Base-by-base conservation (phyloP, 2,797 vertebrate species). In the Tinamus major region DNA sequence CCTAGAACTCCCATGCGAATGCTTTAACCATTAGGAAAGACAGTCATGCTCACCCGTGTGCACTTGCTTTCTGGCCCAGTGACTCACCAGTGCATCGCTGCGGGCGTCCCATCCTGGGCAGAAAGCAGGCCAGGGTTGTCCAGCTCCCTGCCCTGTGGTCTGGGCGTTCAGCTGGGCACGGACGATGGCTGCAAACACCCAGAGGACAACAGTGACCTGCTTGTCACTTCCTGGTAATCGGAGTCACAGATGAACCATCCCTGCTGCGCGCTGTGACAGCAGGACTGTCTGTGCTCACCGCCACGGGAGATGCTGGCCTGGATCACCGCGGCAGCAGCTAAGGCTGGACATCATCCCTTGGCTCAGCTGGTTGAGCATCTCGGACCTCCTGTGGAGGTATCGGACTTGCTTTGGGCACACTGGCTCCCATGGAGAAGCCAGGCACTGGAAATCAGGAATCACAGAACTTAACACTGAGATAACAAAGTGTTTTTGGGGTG, bases 401-500 rank as follows among this genome's bases (percentile, higher is more conserved):
- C 37, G 65, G 49, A 12, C 55, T 78, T 72, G 85, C 49, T 37
- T 80, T 2, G 1, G 35, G 41, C 15, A 49, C 16, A 2, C 31
- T 65, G 76, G 29, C 69, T 78, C 55, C 31, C 1, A 63, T 48
- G 42, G 35, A 61, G 78, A 44, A 53, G 24, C 14, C 51, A 63
- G 79, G 55, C 63, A 31, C 42, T 59, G 41, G 33, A 65, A 93
- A 76, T 56, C 37, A 72, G 78, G 58, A 78, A 91, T 79, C 49
- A 75, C 6, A n/a, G 42, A 79, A 24, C 24, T 91, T 41, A 78
- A 80, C 24, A 48, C 46, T 64, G 71, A 95, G 61, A 80, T 46
- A 85, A 55, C 31, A 29, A 68, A 89, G 33, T 35, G 35, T 16
- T 49, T 49, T 39, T 29, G 18, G 4, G 0, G 16, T 65, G 6